phyloP scores from a whole-genome alignment of 2,797 vertebrate species.

The Hydrolagus colliei region DNA sequence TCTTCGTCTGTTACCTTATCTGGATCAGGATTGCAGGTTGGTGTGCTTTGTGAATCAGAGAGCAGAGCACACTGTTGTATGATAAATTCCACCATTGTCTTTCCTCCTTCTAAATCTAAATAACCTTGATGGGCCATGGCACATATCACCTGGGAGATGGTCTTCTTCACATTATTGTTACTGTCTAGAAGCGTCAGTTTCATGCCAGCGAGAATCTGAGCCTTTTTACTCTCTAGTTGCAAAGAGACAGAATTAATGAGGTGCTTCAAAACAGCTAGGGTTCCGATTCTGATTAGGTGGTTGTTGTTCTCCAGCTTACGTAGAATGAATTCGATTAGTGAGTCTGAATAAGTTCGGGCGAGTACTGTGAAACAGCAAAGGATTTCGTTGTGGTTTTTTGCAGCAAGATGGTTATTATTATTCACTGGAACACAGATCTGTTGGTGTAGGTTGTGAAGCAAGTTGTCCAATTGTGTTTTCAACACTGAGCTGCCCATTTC shows the following conservation, averaged over 20 bases:
- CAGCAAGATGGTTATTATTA: not conserved
- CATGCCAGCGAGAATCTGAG: not conserved
- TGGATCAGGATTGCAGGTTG: not conserved
- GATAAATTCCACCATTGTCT: slow-evolving; percentile 25
- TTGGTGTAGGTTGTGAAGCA: slow-evolving; percentile 3
- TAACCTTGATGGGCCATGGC: slow-evolving; percentile 29
- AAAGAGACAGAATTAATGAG: slow-evolving; percentile 4
- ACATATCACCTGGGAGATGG: slow-evolving; percentile 17
- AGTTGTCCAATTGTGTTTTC: not conserved
- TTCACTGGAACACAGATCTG: slow-evolving; percentile 17
- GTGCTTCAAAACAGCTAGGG: slow-evolving; percentile 4
- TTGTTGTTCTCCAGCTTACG: not conserved
- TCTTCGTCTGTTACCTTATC: slow-evolving; percentile 11
- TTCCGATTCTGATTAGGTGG: not conserved
- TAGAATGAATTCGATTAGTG: not conserved
- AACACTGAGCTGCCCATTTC: not conserved
- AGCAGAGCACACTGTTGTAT: slow-evolving; percentile 22
- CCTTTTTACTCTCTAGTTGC: not conserved
- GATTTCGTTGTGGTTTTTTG: not conserved
- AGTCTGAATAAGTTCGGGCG: not conserved
- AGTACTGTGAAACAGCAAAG: slow-evolving; percentile 8
- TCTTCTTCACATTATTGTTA: slow-evolving; percentile 21
- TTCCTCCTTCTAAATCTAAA: slow-evolving; percentile 22
- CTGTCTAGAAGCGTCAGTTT: not conserved
- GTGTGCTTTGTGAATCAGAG: not conserved